phyloP scores from a whole-genome alignment of 2,888 invertebrate species.

The Allophyes oxyacanthae region DNA sequence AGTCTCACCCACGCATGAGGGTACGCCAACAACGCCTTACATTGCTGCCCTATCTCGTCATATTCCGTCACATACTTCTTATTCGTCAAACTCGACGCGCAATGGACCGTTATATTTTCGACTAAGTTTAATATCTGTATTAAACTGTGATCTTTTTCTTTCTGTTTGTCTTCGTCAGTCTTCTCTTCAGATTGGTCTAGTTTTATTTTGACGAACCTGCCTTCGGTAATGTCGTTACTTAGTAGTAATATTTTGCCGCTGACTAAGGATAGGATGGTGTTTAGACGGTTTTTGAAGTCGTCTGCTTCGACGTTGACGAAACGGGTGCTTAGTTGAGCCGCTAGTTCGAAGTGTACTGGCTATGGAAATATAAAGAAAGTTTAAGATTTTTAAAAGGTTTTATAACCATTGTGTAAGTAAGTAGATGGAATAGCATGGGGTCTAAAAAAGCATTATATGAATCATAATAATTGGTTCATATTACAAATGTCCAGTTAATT shows the following conservation, averaged over 20 bases:
- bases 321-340: conserved; percentile 93
- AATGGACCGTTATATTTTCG: conserved; percentile 91
- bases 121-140: conserved; percentile 93
- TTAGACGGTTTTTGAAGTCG: conserved; percentile 91
- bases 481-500: too few relatives aligned
- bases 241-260: conserved; percentile 86
- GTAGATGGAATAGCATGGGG: too few relatives aligned
- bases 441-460: too few relatives aligned
- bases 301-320: conserved; percentile 94
- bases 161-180: conserved; percentile 90
- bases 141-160: conserved; percentile 92
- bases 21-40: conserved; percentile 93
- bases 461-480: too few relatives aligned
- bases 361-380: conserved; percentile 66
- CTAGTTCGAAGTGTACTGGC: conserved; percentile 92
- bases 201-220: conserved; percentile 89
- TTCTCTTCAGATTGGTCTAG: conserved; percentile 74
- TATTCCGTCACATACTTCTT: conserved; percentile 80
- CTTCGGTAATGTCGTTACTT: conserved; percentile 85
- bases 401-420: too few relatives aligned
- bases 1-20: conserved; percentile 96
- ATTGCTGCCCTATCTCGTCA: conserved; percentile 90
- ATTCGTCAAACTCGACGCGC: conserved; percentile 89
- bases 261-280: conserved; percentile 90
- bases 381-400: too few relatives aligned